Evolutionary conservation across 2,113 vertebrate genomes (phyloP), one percentile per base, ranked within the genome.

Genomic region (Leptobrachium leishanense): DNA sequence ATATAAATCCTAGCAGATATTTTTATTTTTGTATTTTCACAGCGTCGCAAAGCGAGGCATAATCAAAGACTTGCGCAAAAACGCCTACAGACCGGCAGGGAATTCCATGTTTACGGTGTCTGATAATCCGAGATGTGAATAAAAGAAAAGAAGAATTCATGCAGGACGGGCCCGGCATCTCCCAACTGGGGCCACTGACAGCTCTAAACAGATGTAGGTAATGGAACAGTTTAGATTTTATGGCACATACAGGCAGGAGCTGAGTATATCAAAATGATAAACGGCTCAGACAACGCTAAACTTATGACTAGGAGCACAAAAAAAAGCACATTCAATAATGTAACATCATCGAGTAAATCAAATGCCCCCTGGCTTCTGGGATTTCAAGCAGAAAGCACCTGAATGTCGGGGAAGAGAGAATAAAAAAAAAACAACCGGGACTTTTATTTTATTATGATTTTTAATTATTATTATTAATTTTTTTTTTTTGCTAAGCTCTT

Each of bases 191-290:
- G 64, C 78, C 64, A 64, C 78, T 81, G 78, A 81, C 78, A 81
- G 78, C 71, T 74, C 78, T 74, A 81, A 81, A 81, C 78, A 81
- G 78, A 81, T 81, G 78, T 81, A 74, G 78, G 78, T 74, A 81
- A 81, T 81, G 78, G 78, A 81, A 74, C 71, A 81, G 78, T 74
- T 81, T 81, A 81, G 78, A 81, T 81, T 81, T 81, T 81, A 81
- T 81, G 65, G 78, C 78, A 74, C 46, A 62, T 57, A 55, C 78
- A 81, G 68, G 64, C 71, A 81, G 78, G 72, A 81, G 78, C 72
- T 68, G 78, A 74, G 78, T 81, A 74, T 81, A 81, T 81, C 78
- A 81, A 81, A 59, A 81, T 81, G 78, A 81, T 81, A 74, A 81
- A 81, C 71, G 55, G 78, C 72, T 68, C 72, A 59, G 62, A 74